phyloP scores from a whole-genome alignment of 2,113 vertebrate genomes.

The Myxocyprinus asiaticus region DNA sequence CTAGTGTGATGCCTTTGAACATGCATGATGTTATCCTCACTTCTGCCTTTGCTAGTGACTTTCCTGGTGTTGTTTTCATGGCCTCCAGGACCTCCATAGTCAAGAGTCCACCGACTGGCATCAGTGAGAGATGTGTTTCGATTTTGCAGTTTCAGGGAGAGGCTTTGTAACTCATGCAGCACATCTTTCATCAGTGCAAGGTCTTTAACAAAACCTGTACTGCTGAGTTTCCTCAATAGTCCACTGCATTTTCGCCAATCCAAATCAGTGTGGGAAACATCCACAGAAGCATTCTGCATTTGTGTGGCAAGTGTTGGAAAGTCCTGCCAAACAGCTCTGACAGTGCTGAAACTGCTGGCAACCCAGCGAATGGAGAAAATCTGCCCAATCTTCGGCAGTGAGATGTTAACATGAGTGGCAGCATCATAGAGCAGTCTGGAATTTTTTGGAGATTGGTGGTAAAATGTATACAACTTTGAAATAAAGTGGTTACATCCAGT shows the following conservation, averaged over 20 bases:
- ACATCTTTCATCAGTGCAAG: constrained; percentile 1
- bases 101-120: not conserved
- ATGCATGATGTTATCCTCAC: not conserved
- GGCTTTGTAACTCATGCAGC: not conserved
- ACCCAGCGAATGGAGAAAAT: not conserved
- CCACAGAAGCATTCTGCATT: not conserved
- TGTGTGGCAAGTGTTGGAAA: not conserved
- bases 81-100: not conserved
- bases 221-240: not conserved
- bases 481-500: not conserved
- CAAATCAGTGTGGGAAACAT: not conserved
- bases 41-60: not conserved
- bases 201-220: not conserved
- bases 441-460: not conserved
- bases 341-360: not conserved
- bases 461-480: not conserved
- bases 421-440: not conserved
- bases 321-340: not conserved
- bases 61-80: not conserved
- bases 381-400: not conserved
- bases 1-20: not conserved
- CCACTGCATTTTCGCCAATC: not conserved
- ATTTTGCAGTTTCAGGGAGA: not conserved
- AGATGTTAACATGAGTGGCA: not conserved
- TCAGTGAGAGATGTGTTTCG: not conserved